Percentiles rank a stretch among this genome's conserved stretches.
These are phyloP conservation scores for Corythornis madagascariensis DNA, from an alignment of 2,113 vertebrate species.

Conservation along the genomic window DNA sequence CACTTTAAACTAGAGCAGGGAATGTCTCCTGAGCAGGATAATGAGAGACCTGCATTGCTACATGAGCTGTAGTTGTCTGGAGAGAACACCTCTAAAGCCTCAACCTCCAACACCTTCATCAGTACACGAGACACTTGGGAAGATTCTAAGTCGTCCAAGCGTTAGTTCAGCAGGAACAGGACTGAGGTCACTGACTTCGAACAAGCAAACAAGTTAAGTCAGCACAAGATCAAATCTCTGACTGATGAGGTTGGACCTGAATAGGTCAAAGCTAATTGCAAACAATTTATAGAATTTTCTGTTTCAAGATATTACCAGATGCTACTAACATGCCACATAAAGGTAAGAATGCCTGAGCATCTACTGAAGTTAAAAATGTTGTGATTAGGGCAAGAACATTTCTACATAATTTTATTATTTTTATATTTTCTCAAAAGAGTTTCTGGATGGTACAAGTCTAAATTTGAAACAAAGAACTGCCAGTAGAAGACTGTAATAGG, in stretches of 20 bases:
- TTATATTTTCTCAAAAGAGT: not conserved
- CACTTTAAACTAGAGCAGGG: not conserved
- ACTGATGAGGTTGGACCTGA: not conserved
- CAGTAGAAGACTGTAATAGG: not conserved
- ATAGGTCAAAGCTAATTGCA: not conserved
- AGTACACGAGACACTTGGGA: not conserved
- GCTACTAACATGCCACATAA: not conserved
- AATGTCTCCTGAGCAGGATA: not conserved
- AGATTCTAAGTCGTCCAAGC: not conserved
- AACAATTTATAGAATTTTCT: not conserved
- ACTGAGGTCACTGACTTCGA: not conserved
- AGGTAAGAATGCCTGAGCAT: not conserved
- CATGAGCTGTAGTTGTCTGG: rapidly evolving
- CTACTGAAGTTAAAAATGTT: not conserved
- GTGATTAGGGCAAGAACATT: not conserved
- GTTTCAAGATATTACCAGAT: not conserved
- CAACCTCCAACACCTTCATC: not conserved
- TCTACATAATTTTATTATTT: not conserved
- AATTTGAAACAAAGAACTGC: not conserved
- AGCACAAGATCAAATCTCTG: not conserved
- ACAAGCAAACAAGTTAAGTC: not conserved
- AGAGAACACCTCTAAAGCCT: not conserved
- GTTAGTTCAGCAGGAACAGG: not conserved
- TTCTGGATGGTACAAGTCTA: not conserved
- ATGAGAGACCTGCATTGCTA: not conserved